Conservation (phyloP, 2,797 vertebrate genomes). For the Coranthus polyacanthus region DNA sequence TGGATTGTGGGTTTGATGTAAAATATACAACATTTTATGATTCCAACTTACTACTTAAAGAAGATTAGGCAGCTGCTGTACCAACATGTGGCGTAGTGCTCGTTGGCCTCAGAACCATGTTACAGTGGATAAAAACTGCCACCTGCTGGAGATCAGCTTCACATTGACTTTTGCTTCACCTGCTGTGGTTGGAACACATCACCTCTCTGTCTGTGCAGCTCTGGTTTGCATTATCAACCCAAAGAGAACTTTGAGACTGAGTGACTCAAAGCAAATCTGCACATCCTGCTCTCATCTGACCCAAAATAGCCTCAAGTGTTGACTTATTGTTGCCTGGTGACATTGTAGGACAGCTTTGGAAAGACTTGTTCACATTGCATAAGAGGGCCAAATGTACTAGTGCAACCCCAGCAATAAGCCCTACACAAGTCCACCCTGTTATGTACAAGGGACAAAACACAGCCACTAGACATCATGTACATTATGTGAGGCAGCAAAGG, state of each 20-base stretch:
- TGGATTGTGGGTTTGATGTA: no score
- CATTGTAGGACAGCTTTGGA: not conserved
- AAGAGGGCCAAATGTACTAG: slow-evolving; percentile 43
- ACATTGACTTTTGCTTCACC: not conserved
- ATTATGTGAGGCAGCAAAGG: slow-evolving; percentile 43
- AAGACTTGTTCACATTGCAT: slow-evolving; percentile 27
- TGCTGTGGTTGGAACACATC: not conserved
- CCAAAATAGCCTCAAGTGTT: not conserved
- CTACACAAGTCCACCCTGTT: slow-evolving; percentile 39
- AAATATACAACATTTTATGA: no score
- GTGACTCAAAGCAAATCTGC: not conserved
- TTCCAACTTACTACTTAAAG: no score
- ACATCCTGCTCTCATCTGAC: slow-evolving; percentile 7
- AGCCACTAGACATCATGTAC: slow-evolving; percentile 63
- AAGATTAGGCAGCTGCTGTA: no score
- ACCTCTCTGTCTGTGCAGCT: no score
- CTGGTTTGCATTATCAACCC: not conserved
- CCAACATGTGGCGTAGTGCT: no score
- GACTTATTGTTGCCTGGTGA: not conserved
- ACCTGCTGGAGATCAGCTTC: slow-evolving; percentile 69
- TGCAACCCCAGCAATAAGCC: slow-evolving; percentile 61
- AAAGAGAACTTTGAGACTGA: not conserved
- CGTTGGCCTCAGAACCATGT: not conserved
- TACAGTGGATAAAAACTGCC: slow-evolving; percentile 70
- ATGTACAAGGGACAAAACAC: slow-evolving; percentile 62